A percentile compares a stretch with the other conserved stretches of the same genome.
phyloP scores from a whole-genome alignment of 2,113 vertebrate species.

The Reinhardtius hippoglossoides region DNA sequence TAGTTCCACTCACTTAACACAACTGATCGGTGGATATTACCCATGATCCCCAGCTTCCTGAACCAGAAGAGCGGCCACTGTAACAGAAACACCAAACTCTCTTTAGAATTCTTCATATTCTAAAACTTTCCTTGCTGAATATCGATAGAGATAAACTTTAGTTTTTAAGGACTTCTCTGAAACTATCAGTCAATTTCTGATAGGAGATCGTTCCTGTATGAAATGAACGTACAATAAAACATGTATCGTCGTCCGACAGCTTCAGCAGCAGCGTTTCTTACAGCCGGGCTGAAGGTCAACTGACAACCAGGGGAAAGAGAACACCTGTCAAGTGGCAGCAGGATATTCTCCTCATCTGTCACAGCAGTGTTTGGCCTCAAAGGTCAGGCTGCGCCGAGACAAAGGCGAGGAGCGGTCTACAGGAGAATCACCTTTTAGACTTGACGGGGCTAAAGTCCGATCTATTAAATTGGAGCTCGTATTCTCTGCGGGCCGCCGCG shows the following conservation, averaged over 20 bases:
- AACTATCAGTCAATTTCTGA: too few relatives aligned
- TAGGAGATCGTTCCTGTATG: too few relatives aligned
- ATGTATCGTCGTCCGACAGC: neutral
- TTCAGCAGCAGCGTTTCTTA: neutral
- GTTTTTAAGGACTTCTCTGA: too few relatives aligned
- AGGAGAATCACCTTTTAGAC: conserved; percentile 22
- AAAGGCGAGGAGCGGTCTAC: conserved; percentile 17
- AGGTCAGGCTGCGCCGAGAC: conserved; percentile 14
- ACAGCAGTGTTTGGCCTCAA: conserved; percentile 47
- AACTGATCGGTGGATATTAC: too few relatives aligned
- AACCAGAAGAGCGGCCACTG: too few relatives aligned
- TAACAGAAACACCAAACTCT: too few relatives aligned
- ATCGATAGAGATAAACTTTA: too few relatives aligned
- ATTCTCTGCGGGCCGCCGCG: conserved; percentile 1
- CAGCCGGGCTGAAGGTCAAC: neutral
- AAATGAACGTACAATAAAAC: neutral
- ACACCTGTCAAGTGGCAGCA: conserved; percentile 9
- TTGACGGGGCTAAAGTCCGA: neutral
- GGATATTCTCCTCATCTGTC: conserved; percentile 43
- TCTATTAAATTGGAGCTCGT: neutral
- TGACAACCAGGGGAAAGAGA: neutral
- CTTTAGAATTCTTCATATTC: too few relatives aligned
- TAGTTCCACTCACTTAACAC: too few relatives aligned
- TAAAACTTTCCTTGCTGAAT: too few relatives aligned
- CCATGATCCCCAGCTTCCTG: too few relatives aligned